Conservation (phyloP, 2,797 vertebrate species). For the Emys orbicularis region DNA sequence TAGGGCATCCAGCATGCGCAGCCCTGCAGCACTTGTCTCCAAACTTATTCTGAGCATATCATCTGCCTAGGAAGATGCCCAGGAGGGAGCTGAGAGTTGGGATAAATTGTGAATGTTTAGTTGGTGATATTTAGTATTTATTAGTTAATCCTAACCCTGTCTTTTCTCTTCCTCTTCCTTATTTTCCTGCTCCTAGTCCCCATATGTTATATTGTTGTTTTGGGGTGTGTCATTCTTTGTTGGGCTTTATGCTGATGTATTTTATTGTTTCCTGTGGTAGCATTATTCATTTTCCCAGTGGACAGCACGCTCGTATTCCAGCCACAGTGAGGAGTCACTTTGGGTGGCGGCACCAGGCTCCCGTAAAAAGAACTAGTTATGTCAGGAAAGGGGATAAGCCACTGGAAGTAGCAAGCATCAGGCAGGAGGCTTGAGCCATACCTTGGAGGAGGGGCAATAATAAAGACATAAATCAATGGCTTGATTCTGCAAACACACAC, state of each 20-base stretch:
- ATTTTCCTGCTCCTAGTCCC: not conserved
- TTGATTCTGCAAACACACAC: not conserved
- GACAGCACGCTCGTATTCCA: not conserved
- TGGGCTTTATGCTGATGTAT: not conserved
- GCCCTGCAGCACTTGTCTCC: not conserved
- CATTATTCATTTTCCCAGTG: not conserved
- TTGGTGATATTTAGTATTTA: not conserved
- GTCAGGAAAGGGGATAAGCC: not conserved
- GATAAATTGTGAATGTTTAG: not conserved
- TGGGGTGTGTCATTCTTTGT: not conserved
- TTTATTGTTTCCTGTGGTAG: not conserved
- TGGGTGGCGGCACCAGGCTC: not conserved
- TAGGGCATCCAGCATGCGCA: not conserved
- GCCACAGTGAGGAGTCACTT: not conserved
- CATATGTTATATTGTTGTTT: not conserved
- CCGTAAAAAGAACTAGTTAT: not conserved
- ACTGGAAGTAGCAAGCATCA: not conserved
- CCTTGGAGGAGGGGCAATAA: not conserved
- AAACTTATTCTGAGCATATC: not conserved
- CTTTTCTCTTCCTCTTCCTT: not conserved
- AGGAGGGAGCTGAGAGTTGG: not conserved
- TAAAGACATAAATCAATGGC: not conserved
- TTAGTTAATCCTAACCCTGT: not conserved
- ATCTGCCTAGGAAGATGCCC: not conserved
- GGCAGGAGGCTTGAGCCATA: not conserved